Evolutionary conservation across 1,140 invertebrate genomes (phyloP).

Genomic region (Parapsyche elsis): DNA sequence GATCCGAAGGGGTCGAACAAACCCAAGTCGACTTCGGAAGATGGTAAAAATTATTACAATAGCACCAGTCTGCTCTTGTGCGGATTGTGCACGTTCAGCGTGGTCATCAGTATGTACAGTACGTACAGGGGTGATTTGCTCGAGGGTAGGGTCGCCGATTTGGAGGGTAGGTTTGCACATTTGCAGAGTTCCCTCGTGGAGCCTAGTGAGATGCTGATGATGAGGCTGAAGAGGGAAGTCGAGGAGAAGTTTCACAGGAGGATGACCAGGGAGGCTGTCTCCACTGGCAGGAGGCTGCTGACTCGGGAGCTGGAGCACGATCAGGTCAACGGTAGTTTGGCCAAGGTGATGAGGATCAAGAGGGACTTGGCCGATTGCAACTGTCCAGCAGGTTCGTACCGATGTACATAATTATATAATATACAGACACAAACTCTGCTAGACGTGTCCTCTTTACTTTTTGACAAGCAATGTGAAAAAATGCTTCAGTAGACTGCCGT

Average conservation of each 20-base stretch:
- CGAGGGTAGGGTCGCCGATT: constrained; percentile 47
- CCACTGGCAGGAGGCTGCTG: constrained; percentile 51
- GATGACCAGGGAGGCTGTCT: constrained; percentile 52
- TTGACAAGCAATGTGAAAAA: no score
- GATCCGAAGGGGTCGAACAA: neutral
- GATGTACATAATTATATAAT: neutral
- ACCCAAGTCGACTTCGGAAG: neutral
- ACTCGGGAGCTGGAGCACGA: constrained; percentile 48
- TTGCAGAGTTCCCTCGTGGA: constrained; percentile 46
- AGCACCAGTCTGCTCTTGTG: constrained; percentile 40
- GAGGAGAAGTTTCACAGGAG: constrained; percentile 49
- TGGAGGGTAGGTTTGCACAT: constrained; percentile 47
- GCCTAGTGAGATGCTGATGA: constrained; percentile 49
- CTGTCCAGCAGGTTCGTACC: constrained; percentile 52
- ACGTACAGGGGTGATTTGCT: constrained; percentile 50
- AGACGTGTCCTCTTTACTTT: no score
- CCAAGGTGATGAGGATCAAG: constrained; percentile 48
- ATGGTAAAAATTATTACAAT: neutral
- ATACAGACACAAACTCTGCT: no score
- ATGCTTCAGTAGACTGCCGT: no score
- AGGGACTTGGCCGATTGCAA: constrained; percentile 52
- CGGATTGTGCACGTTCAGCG: constrained; percentile 52
- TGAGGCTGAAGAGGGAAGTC: constrained; percentile 50
- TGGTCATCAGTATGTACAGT: constrained; percentile 48
- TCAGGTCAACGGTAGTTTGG: constrained; percentile 20